Conservation (phyloP, 2,888 invertebrate species). For the Helicoverpa assulta region DNA sequence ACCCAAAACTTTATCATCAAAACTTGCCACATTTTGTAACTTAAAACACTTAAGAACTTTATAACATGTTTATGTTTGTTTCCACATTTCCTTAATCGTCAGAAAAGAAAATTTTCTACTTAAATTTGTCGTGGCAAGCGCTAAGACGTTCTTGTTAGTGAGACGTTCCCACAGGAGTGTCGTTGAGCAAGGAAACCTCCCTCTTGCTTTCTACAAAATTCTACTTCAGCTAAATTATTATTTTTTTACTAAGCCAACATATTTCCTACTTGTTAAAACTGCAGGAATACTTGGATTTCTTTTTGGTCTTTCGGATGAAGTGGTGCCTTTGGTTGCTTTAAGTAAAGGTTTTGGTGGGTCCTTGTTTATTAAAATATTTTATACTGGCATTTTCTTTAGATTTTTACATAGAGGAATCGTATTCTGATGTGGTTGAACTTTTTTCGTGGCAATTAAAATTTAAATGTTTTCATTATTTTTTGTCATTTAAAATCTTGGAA, state of each 20-base stretch:
- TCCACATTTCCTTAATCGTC: conserved; percentile 51
- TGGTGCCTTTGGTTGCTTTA: background rate
- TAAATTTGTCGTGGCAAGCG: conserved; percentile 62
- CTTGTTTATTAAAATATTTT: background rate
- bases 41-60: conserved; percentile 45
- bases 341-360: background rate
- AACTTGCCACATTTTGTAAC: conserved; percentile 33
- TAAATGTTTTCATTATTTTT: no score
- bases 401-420: no score
- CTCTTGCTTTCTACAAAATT: conserved; percentile 57
- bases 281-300: conserved; percentile 6
- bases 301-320: conserved; percentile 1
- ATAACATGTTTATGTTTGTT: conserved; percentile 53
- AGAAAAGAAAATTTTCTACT: conserved; percentile 60
- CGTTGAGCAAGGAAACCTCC: conserved; percentile 53
- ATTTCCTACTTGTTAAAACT: conserved; percentile 36
- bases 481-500: no score
- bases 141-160: conserved; percentile 63
- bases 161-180: conserved; percentile 61
- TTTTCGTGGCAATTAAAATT: no score
- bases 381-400: background rate
- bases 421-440: no score
- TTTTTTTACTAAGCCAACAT: conserved; percentile 49
- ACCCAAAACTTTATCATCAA: conserved; percentile 22
- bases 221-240: conserved; percentile 39